These are phyloP conservation scores for Ferdinandea cuprea DNA, from an alignment of 2,888 invertebrate genomes.

Conservation along the genomic window DNA sequence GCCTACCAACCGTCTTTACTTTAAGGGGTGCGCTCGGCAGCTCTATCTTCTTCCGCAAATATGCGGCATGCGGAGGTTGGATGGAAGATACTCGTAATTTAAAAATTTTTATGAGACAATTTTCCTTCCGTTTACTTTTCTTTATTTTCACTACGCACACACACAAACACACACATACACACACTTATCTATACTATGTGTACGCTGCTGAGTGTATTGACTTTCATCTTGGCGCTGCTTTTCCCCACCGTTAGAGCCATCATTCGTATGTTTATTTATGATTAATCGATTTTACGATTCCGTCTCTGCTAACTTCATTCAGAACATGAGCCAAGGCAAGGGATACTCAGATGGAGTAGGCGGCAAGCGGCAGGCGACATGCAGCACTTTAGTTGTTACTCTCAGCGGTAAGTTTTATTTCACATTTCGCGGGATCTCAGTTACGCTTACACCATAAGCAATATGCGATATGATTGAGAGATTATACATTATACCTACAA, in stretches of 20 bases:
- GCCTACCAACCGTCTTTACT: slow-evolving; percentile 25
- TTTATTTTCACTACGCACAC: slow-evolving; percentile 21
- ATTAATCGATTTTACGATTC: slow-evolving; percentile 79
- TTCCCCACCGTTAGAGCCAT: slow-evolving; percentile 63
- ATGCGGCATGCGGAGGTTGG: too few relatives aligned
- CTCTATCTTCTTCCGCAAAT: too few relatives aligned
- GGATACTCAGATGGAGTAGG: too few relatives aligned
- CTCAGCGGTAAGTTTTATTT: slow-evolving; percentile 30
- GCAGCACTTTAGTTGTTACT: slow-evolving; percentile 9
- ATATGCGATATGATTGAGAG: slow-evolving; percentile 66
- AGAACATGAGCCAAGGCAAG: not conserved
- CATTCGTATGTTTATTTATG: slow-evolving; percentile 77
- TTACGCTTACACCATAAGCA: slow-evolving; percentile 32
- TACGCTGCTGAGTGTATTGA: slow-evolving; percentile 41
- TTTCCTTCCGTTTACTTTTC: slow-evolving; percentile 44
- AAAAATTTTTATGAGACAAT: slow-evolving; percentile 62
- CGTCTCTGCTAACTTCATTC: slow-evolving; percentile 22
- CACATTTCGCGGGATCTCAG: slow-evolving; percentile 40
- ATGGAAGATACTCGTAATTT: slow-evolving; percentile 43
- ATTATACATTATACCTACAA: slow-evolving; percentile 61
- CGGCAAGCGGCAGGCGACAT: slow-evolving; percentile 1
- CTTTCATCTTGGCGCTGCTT: slow-evolving; percentile 58
- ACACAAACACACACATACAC: slow-evolving; percentile 2
- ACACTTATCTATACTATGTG: too few relatives aligned
- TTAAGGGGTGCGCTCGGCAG: too few relatives aligned